Conservation (phyloP, 2,797 vertebrate species). For the Darevskia mixta region DNA sequence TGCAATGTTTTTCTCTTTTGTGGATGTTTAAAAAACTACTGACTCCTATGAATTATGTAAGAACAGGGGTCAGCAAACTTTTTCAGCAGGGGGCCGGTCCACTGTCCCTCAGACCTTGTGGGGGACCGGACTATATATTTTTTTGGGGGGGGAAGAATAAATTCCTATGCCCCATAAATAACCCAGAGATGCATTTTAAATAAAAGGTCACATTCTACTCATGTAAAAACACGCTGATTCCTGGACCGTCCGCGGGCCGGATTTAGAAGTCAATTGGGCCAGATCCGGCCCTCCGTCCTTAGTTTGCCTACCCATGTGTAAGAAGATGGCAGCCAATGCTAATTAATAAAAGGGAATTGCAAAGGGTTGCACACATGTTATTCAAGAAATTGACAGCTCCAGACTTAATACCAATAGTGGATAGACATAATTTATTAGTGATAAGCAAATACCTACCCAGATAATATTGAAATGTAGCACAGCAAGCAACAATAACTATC, state of each 20-base stretch:
- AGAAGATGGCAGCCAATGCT: constrained; percentile 36
- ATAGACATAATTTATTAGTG: background rate
- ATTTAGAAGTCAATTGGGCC: no score
- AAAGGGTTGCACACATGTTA: constrained; percentile 1
- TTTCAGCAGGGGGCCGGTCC: no score
- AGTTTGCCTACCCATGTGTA: background rate
- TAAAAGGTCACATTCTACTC: no score
- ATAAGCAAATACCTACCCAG: background rate
- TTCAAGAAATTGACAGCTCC: background rate
- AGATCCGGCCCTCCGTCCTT: no score
- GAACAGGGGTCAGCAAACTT: no score
- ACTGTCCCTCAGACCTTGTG: no score
- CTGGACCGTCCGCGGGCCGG: no score
- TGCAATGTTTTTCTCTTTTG: background rate
- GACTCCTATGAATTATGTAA: constrained; percentile 36
- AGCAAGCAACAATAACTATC: background rate
- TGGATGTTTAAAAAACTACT: background rate
- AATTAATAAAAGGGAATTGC: constrained; percentile 33
- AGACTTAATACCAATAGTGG: constrained; percentile 36
- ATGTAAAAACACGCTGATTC: no score
- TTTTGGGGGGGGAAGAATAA: no score
- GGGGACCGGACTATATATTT: no score
- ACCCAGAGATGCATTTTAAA: no score
- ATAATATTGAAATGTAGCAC: background rate
- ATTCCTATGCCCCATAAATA: no score